Conservation (phyloP, 2,888 invertebrate species). For the Gymnocheta viridis region DNA sequence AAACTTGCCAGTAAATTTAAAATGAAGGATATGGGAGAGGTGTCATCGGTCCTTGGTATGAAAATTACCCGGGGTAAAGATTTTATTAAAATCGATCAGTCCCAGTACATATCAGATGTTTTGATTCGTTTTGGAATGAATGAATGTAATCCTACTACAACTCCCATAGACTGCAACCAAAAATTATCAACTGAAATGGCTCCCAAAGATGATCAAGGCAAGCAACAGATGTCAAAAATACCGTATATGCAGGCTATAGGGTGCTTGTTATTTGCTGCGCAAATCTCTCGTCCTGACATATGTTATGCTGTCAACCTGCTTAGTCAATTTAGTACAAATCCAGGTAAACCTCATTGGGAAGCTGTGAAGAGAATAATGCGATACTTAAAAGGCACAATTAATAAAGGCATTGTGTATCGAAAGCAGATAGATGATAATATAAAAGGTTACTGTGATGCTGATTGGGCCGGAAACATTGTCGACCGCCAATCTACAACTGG, state of each 20-base stretch:
- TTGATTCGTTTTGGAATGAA: neutral
- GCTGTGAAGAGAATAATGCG: neutral
- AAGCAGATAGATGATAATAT: neutral
- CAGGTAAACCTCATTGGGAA: conserved; percentile 20
- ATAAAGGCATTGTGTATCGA: neutral
- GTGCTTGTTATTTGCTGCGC: no score
- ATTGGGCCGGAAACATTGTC: conserved; percentile 14
- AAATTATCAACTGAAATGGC: neutral
- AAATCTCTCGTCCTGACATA: neutral
- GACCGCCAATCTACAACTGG: neutral
- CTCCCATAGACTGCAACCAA: neutral
- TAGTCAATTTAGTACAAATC: conserved; percentile 1
- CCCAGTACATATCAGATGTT: neutral
- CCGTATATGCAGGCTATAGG: neutral
- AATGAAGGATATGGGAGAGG: neutral
- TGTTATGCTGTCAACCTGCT: conserved; percentile 13
- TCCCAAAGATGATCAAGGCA: neutral
- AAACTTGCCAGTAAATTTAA: neutral
- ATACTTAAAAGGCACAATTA: neutral
- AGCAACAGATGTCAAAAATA: neutral
- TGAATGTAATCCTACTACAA: neutral
- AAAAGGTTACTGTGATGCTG: conserved; percentile 24
- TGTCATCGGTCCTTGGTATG: neutral
- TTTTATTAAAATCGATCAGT: neutral
- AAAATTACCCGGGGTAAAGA: neutral